Evolutionary conservation across 2,888 invertebrate genomes (phyloP).

Genomic region (Girardia tigrina): DNA sequence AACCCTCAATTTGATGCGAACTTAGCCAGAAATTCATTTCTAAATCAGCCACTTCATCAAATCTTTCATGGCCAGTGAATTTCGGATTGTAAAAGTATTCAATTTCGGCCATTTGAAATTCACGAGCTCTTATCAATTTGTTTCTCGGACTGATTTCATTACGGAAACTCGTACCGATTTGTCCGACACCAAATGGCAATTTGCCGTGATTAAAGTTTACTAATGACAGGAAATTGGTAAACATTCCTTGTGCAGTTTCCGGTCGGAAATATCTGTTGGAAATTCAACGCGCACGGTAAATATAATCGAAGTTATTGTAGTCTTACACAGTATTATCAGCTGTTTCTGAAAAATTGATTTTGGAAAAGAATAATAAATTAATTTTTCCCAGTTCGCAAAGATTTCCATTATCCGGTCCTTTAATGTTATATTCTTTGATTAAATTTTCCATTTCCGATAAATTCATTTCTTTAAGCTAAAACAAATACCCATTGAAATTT

Average conservation of each 20-base stretch:
- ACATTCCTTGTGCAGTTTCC: constrained; percentile 38
- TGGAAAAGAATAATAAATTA: background rate
- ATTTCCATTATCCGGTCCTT: constrained; percentile 60
- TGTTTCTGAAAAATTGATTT: background rate
- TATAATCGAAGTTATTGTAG: background rate
- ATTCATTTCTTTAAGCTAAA: constrained; percentile 68
- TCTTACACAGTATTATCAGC: background rate
- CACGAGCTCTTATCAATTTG: constrained; percentile 33
- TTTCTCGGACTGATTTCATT: constrained; percentile 37
- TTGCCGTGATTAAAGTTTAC: constrained; percentile 35
- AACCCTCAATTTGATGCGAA: background rate
- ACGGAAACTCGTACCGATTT: constrained; percentile 37
- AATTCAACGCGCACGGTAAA: background rate
- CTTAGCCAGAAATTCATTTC: constrained; percentile 14
- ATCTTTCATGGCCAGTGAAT: constrained; percentile 31
- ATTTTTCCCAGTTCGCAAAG: background rate
- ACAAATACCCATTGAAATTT: no score
- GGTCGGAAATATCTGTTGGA: constrained; percentile 34
- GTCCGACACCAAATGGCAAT: constrained; percentile 36
- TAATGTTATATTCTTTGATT: constrained; percentile 75
- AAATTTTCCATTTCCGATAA: constrained; percentile 73
- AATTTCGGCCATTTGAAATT: constrained; percentile 37
- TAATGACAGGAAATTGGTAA: constrained; percentile 35
- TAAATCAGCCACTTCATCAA: constrained; percentile 28
- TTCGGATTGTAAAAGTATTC: constrained; percentile 37